Base-by-base conservation (phyloP, 53 echinoderm and acorn worm species). In the Holothuria scabra region DNA sequence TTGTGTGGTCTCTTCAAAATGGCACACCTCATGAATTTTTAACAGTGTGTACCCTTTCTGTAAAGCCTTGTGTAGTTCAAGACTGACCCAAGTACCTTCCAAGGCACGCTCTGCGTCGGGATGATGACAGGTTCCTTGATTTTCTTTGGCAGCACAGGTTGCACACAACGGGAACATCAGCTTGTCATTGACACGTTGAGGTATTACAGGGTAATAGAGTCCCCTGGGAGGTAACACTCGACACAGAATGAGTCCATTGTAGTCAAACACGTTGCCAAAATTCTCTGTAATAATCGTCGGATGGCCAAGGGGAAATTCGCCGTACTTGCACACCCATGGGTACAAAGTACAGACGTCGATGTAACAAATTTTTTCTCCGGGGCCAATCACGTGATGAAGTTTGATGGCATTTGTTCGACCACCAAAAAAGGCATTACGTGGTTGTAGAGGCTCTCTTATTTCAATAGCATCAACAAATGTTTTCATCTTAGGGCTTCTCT, bases 181-280 rank as follows among this genome's bases (percentile, higher is more conserved):
- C 44, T 44, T 44, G 44, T 48, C 35, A 35, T 35, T 48, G 48
- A 48, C 12, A 12, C 4, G 48, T 5, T 76, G 64, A 1, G 92
- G 92, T 1, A 89, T 56, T 5, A 86, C 86, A 21, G 89, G 92
- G 48, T 86, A 84, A 78, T 86, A 89, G 16, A 92, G 57, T 0
- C 30, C 9, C 0, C 74, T 65, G 25, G 92, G 92, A 4, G 92
- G 92, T 11, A 76, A 62, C 0, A 89, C 70, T 41, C 83, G 82
- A 24, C 92, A 92, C n/a, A 78, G 67, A 0, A 89, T 31, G 14
- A 92, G 19, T 4, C 93, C 87, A 34, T 82, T 83, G 56, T 89
- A 92, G 34, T 67, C 28, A 16, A 60, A 56, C 18, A 89, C 48
- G 44, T 58, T 35, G 12, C 60, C n/a, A 65, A 92, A 92, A 41